These are phyloP conservation scores for Anoplopoma fimbria DNA, from an alignment of 2,113 vertebrate genomes.

Conservation along the genomic window DNA sequence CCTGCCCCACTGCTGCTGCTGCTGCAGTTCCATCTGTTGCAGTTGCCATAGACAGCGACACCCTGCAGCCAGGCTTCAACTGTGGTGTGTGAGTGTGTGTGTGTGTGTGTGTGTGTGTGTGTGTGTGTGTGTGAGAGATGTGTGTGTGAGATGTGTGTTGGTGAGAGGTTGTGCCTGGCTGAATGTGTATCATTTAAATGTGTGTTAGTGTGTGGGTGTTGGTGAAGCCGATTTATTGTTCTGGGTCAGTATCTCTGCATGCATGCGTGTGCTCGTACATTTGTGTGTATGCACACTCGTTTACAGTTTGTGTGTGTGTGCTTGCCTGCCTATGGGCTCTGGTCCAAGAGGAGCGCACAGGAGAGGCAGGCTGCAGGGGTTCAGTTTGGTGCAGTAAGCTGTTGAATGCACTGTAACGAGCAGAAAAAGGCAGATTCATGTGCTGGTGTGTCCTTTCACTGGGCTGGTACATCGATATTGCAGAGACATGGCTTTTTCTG, in stretches of 20 bases:
- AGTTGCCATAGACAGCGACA: slow-evolving; percentile 56
- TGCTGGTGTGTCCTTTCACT: slow-evolving; percentile 60
- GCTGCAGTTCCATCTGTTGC: slow-evolving; percentile 79
- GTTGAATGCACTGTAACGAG: slow-evolving; percentile 72
- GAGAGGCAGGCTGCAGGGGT: slow-evolving; percentile 77
- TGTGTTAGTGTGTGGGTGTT: slow-evolving; percentile 22
- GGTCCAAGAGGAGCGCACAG: slow-evolving; percentile 75
- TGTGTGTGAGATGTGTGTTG: slow-evolving; percentile 42
- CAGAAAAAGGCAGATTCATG: slow-evolving; percentile 51
- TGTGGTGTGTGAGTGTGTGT: slow-evolving; percentile 41
- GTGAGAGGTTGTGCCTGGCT: slow-evolving; percentile 54
- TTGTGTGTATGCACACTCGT: background rate
- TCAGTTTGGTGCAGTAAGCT: slow-evolving; percentile 86
- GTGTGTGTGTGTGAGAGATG: slow-evolving; percentile 51
- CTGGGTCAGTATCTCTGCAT: slow-evolving; percentile 47
- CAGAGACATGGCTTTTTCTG: slow-evolving; percentile 27
- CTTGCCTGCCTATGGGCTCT: slow-evolving; percentile 71
- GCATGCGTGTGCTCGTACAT: slow-evolving; percentile 4
- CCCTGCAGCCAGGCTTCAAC: slow-evolving; percentile 52
- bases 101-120: background rate
- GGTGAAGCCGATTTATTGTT: slow-evolving; percentile 45
- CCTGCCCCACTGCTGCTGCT: slow-evolving; percentile 58
- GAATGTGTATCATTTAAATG: slow-evolving; percentile 47
- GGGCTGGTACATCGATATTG: slow-evolving; percentile 33
- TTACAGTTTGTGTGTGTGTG: slow-evolving; percentile 13